phyloP scores from a whole-genome alignment of 2,797 vertebrate genomes.

The Characodon lateralis region DNA sequence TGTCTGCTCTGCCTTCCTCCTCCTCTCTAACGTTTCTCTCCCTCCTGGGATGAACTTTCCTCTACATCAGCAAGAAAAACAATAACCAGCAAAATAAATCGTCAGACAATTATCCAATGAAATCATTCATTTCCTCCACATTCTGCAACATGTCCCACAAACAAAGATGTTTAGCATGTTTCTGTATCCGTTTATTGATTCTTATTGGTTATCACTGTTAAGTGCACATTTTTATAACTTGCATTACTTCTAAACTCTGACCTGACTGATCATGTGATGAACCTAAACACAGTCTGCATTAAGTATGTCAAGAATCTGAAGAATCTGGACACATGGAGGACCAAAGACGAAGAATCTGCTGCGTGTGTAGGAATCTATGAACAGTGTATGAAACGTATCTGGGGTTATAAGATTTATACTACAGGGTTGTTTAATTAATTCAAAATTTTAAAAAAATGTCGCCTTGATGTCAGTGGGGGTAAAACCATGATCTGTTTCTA shows the following conservation, averaged over 20 bases:
- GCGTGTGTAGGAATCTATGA: no score
- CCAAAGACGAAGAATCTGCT: no score
- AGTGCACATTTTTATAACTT: neutral
- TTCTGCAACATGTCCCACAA: neutral
- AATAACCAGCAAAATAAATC: neutral
- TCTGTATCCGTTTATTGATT: neutral
- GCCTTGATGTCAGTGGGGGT: no score
- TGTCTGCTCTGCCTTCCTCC: conserved; percentile 4
- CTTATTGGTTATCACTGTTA: neutral
- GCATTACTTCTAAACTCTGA: neutral
- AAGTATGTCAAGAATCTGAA: no score
- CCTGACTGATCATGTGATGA: neutral
- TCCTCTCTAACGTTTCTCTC: neutral
- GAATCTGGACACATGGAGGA: no score
- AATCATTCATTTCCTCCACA: neutral
- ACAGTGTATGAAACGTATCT: no score
- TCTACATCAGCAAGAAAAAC: neutral
- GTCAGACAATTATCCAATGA: neutral
- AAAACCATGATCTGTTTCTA: no score
- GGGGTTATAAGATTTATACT: no score
- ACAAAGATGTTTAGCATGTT: neutral
- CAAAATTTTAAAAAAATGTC: no score
- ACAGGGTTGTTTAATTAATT: no score
- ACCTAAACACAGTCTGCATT: no score
- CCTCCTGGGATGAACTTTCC: neutral